Conservation (phyloP, 2,113 vertebrate species). For the Suricata suricatta region DNA sequence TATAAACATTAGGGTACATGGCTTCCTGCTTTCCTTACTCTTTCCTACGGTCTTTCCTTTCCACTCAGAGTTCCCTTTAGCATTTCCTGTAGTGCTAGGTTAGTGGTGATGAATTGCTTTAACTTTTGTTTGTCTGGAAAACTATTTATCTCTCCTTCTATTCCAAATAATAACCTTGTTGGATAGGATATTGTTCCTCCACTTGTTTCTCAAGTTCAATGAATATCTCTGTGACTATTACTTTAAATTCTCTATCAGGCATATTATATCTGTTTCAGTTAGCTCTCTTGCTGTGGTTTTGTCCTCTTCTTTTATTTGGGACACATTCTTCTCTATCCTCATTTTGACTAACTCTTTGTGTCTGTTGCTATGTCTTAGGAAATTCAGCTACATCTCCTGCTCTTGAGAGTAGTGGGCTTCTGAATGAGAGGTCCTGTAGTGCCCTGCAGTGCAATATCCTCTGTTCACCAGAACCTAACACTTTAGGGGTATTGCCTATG, state of each 20-base stretch:
- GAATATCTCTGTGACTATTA: not conserved
- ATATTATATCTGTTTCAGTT: not conserved
- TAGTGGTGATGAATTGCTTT: not conserved
- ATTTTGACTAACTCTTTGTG: not conserved
- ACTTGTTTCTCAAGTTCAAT: not conserved
- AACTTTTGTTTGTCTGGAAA: not conserved
- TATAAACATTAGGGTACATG: too few relatives aligned
- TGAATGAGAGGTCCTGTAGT: not conserved
- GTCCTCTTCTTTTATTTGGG: not conserved
- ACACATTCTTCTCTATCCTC: not conserved
- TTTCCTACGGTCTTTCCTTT: not conserved
- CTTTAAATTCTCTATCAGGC: not conserved
- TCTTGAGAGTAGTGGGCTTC: not conserved
- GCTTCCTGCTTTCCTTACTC: not conserved
- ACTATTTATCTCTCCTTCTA: not conserved
- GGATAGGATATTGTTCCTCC: not conserved
- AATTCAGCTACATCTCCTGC: not conserved
- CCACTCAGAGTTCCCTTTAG: not conserved
- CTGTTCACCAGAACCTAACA: not conserved
- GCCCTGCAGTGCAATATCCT: not conserved
- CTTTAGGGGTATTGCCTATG: not conserved
- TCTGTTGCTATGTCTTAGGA: not conserved
- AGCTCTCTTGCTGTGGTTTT: not conserved
- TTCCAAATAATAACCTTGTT: not conserved
- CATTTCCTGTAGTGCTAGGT: not conserved